Percentiles rank a stretch among this genome's conserved stretches.
These are phyloP conservation scores for Acestrorhynchus altus DNA, from an alignment of 2,797 vertebrate genomes.

Conservation along the genomic window DNA sequence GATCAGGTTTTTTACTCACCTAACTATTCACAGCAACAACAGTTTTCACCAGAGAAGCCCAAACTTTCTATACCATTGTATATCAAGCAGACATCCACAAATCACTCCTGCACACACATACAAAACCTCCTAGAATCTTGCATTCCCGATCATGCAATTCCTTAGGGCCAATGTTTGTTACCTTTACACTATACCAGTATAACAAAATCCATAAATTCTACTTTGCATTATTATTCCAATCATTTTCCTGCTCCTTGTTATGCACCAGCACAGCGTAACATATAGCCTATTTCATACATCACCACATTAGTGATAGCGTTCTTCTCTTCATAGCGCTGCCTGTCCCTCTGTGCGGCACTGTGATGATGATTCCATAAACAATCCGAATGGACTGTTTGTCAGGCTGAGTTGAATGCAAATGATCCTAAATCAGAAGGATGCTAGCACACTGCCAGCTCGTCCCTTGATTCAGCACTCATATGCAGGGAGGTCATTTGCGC, in stretches of 20 bases:
- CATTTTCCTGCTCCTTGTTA: conserved; percentile 29
- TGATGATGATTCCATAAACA: conserved; percentile 81
- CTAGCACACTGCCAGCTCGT: conserved; percentile 61
- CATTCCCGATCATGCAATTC: conserved; percentile 46
- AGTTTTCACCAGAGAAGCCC: too few relatives aligned
- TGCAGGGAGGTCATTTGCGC: conserved; percentile 74
- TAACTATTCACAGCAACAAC: too few relatives aligned
- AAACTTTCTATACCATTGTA: too few relatives aligned
- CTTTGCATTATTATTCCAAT: conserved; percentile 41
- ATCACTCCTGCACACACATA: background rate
- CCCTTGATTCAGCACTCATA: conserved; percentile 63
- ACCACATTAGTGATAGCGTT: conserved; percentile 49
- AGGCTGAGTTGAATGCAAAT: conserved; percentile 73
- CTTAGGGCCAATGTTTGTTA: conserved; percentile 1
- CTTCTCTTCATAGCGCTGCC: conserved; percentile 73
- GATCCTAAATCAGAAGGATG: conserved; percentile 78
- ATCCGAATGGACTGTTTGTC: conserved; percentile 77
- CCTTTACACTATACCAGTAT: conserved; percentile 10
- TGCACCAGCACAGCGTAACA: conserved; percentile 68
- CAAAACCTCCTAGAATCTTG: conserved; percentile 45
- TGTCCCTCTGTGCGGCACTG: conserved; percentile 67
- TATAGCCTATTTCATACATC: conserved; percentile 52
- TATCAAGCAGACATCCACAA: background rate
- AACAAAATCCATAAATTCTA: conserved; percentile 34
- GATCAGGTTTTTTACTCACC: too few relatives aligned